Base-by-base conservation (phyloP, 2,113 vertebrate species). In the Amphiprion ocellaris region DNA sequence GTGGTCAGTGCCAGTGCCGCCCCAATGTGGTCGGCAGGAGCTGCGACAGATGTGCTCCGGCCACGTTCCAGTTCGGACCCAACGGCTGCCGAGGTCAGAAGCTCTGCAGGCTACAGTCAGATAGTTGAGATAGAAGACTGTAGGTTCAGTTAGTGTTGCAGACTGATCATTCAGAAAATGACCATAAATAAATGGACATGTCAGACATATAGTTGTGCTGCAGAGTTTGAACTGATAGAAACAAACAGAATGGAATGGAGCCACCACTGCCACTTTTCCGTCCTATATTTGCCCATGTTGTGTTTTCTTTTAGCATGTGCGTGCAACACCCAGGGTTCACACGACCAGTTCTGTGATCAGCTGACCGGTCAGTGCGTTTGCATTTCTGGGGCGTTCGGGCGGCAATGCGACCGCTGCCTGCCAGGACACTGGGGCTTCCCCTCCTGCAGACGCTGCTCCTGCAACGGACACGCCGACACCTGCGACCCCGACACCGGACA, bases 381-480 rank as follows among this genome's bases (percentile, higher is more conserved):
- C 75, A 94, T 97, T 28, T 83, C 92, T 0, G 96, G 97, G 0
- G 95, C 95, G 1, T 97, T 95, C 0, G 88, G 96, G 1, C 96
- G 96, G 7, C 97, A 96, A 77, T 99, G 98, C 3, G 96, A 99
- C 68, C 94, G 84, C 39, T 99, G 98, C 79, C 92, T 99, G 52
- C 96, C 96, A 0, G 95, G 95, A 9, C 94, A 96, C 90, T 99
- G 98, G 98, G 97, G 97, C 15, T 99, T 99, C 83, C 97, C 98
- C 0, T 84, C 77, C 86, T 99, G 98, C 84, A 96, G 95, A 44
- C 95, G 94, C 60, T 99, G 98, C 90, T 87, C 94, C 37, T 99
- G 98, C 74, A 99, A 98, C 0, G 96, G 97, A 47, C 98, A 99
- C 0, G 74, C 95, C 0, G 96, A 98, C 0, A 88, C 95, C 78